Evolutionary conservation across 2,888 invertebrate species (phyloP), one percentile per base, ranked within the genome.

Genomic region (Caenorhabditis parvicauda): DNA sequence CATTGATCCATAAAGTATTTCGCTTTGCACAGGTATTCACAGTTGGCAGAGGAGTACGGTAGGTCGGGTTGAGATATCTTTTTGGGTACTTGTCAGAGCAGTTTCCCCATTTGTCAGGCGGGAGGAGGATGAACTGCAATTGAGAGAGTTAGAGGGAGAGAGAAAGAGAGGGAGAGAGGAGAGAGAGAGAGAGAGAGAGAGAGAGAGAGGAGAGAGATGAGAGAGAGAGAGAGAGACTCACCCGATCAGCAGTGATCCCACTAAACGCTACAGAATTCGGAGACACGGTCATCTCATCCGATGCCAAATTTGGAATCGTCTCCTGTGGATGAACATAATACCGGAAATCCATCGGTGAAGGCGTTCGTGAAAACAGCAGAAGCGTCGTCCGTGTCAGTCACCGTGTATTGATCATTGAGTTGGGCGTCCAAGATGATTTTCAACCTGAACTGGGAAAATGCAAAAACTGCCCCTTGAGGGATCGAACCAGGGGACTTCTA

Each of bases 211-310:
- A n/a, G n/a, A n/a, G n/a, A n/a, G n/a, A n/a, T n/a, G n/a, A n/a
- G n/a, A n/a, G n/a, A n/a, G n/a, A 21, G 6, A 27, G 44, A 41
- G 27, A 6, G n/a, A 19, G 21, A 24, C 51, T 52, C 7, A 74
- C 74, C 35, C 59, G 42, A 49, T 63, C 73, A 5, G 70, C 58
- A 7, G 68, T 59, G 14, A 77, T 63, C 1, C 75, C 74, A n/a
- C 77, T 69, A 41, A 72, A 77, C 3, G 70, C 67, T 12, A 65
- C 59, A 24, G 58, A 49, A 7, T 77, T 76, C 4, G 76, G 75
- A 2, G 75, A 74, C 1, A 77, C 77, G 39, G 67, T 72, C 42
- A 76, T 76, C 12, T 75, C 77, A 49, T 77, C 76, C 24, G 69
- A 67, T 1, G 70, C 59, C 39, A 76, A 46, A 52, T 70, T 67